These are phyloP conservation scores for Idaea dimidiata DNA, from an alignment of 2,888 invertebrate species.

Conservation along the genomic window DNA sequence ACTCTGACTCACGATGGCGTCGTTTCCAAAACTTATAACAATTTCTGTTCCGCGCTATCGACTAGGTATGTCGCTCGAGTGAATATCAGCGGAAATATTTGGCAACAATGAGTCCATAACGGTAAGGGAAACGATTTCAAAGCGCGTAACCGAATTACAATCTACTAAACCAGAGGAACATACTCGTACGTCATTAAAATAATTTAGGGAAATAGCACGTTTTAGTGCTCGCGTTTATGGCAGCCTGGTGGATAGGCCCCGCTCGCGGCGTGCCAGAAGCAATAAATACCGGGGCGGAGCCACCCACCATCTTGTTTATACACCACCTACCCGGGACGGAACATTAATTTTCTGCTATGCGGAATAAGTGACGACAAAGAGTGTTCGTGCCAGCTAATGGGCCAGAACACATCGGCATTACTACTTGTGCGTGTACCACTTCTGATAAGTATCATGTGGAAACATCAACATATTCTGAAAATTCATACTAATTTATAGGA, in stretches of 20 bases:
- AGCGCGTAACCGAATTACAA: constrained; percentile 59
- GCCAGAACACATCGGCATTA: constrained; percentile 53
- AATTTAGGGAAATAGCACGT: constrained; percentile 70
- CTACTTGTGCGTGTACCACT: constrained; percentile 39
- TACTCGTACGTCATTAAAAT: constrained; percentile 62
- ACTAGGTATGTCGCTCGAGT: constrained; percentile 13
- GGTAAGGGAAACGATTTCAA: constrained; percentile 44
- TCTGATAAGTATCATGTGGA: constrained; percentile 33
- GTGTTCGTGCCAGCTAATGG: constrained; percentile 59
- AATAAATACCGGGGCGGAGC: constrained; percentile 65
- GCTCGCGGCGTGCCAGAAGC: constrained; percentile 56
- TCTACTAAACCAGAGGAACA: constrained; percentile 56
- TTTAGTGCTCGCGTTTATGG: constrained; percentile 68
- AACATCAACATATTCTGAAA: neutral
- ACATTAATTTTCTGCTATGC: constrained; percentile 66
- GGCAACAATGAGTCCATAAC: constrained; percentile 41
- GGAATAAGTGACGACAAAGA: constrained; percentile 65
- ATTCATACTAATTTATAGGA: constrained; percentile 20
- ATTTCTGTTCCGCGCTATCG: constrained; percentile 32
- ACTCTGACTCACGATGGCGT: constrained; percentile 34
- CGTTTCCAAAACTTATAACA: constrained; percentile 37
- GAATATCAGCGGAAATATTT: constrained; percentile 36
- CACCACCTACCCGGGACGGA: constrained; percentile 50
- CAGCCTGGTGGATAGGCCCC: constrained; percentile 46
- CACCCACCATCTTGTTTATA: constrained; percentile 64